Evolutionary conservation across 2,888 invertebrate species (phyloP), one percentile per base, ranked within the genome.

Genomic region (Anodontia alba): DNA sequence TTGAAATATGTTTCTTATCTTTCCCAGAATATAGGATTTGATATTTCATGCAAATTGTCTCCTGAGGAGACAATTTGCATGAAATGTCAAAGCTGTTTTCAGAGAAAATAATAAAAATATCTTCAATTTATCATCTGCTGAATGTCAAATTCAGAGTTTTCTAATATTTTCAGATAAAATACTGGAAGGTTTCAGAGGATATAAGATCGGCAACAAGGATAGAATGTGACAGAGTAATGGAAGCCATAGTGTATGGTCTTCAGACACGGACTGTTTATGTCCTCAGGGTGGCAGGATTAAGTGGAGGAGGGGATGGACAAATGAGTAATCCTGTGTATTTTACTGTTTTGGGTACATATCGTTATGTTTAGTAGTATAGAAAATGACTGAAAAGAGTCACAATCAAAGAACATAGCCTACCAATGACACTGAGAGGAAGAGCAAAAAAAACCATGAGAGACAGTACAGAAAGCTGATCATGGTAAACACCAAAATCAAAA

Each of bases 231-330:
- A 57, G 76, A 49, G 36, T 70, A n/a, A 80, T 57, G 31, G 67
- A 73, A n/a, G 69, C 80, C 1, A 62, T 80, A 29, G 69, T 85
- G n/a, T 20, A 78, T 15, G 82, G 85, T 17, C 68, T 85, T 38
- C 85, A 85, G 49, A 67, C 54, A 5, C 26, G 69, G 33, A 82
- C 82, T 3, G 82, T 85, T 46, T 85, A 82, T 57, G 80, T 80
- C 69, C 49, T 85, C 33, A 70, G 85, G n/a, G 82, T 82, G 12
- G 82, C 72, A 46, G 85, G 85, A 0, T 51, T 57, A 10, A 85
- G 85, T 38, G 76, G 78, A 15, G 85, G 85, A 1, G 85, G 85
- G 1, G 85, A 85, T 38, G 85, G 85, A 0, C 73, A 67, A 36
- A 83, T 82, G 82, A 85, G 85, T 33, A 46, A 80, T 10, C 66